These are phyloP conservation scores for Trachops cirrhosus DNA, from an alignment of 2,797 vertebrate species.

Conservation along the genomic window DNA sequence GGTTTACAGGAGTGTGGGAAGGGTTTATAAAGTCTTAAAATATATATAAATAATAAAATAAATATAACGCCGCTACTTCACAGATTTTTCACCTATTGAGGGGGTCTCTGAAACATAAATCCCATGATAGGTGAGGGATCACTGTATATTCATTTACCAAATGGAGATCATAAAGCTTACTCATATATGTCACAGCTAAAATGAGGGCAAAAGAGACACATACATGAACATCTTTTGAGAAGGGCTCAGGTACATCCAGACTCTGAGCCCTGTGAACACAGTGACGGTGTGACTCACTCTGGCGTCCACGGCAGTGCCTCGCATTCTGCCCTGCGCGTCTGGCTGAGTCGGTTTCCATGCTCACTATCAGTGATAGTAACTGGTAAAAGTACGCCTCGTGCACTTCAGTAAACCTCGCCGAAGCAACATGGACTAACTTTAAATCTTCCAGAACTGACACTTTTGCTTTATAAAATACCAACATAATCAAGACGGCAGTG, in stretches of 20 bases:
- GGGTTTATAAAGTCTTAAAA: too few relatives aligned
- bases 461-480: background rate
- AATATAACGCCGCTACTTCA: too few relatives aligned
- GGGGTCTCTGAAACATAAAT: too few relatives aligned
- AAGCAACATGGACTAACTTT: background rate
- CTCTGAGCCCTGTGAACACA: background rate
- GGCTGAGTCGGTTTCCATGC: background rate
- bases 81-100: too few relatives aligned
- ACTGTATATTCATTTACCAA: background rate
- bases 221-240: background rate
- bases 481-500: background rate
- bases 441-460: background rate
- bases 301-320: background rate
- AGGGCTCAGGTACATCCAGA: background rate
- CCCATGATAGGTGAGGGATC: too few relatives aligned
- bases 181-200: background rate
- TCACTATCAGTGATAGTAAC: background rate
- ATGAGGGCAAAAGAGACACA: background rate
- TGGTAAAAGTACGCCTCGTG: background rate
- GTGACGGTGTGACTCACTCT: background rate
- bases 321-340: background rate
- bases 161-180: background rate
- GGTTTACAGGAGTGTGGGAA: too few relatives aligned
- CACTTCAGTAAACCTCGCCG: background rate
- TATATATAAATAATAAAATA: too few relatives aligned